A percentile compares a stretch with the other conserved stretches of the same genome.
Conservation (phyloP, 2,797 vertebrate species). For the Danionella dracula region DNA sequence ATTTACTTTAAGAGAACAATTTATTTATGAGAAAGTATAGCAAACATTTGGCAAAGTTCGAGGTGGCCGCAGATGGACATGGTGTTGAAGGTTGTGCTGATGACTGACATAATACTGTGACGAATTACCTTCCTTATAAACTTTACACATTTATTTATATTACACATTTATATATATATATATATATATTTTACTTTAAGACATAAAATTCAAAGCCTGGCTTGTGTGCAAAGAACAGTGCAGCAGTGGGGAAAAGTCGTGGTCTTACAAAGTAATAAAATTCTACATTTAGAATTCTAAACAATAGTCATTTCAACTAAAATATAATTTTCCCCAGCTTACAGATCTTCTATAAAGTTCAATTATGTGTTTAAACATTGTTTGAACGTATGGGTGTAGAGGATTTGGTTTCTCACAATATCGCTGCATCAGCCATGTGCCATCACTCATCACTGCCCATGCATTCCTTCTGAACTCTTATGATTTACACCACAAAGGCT, state of each 20-base stretch:
- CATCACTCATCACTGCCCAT: conserved; percentile 34
- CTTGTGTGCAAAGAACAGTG: neutral
- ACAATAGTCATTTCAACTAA: too few species aligned
- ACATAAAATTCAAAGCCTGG: conserved; percentile 9
- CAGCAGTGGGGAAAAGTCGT: conserved; percentile 10
- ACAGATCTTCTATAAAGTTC: neutral
- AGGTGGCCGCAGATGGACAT: conserved; percentile 4
- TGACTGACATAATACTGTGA: neutral
- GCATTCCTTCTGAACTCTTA: conserved; percentile 56
- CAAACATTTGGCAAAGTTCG: conserved; percentile 25
- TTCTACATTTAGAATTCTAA: too few species aligned
- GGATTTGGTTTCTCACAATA: conserved; percentile 3
- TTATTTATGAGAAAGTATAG: conserved; percentile 23
- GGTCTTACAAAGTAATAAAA: too few species aligned
- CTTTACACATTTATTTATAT: neutral
- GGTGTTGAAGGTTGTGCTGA: neutral
- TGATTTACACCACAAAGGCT: conserved; percentile 61
- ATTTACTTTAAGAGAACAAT: conserved; percentile 37
- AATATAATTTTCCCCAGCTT: neutral
- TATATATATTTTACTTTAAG: too few species aligned
- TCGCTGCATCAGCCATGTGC: conserved; percentile 21
- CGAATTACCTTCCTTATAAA: neutral
- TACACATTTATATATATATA: too few species aligned
- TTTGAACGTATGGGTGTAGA: neutral
- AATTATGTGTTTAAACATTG: neutral